These are phyloP conservation scores for Camponotus pennsylvanicus DNA, from an alignment of 1,140 invertebrate species.

Conservation along the genomic window DNA sequence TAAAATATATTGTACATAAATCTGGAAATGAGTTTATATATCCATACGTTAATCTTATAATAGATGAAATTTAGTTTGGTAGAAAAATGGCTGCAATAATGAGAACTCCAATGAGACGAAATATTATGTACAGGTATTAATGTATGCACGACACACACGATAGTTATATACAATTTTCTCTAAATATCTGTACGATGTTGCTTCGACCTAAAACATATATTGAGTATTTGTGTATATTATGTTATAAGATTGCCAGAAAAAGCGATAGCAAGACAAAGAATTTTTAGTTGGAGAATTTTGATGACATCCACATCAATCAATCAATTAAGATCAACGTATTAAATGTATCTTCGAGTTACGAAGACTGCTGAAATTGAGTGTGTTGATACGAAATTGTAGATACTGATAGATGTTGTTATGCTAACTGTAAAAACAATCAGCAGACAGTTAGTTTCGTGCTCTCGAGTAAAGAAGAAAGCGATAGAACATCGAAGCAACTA, in stretches of 20 bases:
- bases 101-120: not conserved
- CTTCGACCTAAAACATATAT: slow-evolving; percentile 65
- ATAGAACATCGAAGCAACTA: slow-evolving; percentile 81
- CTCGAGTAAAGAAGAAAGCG: slow-evolving; percentile 65
- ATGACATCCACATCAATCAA: not conserved
- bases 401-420: slow-evolving; percentile 34
- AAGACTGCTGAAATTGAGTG: slow-evolving; percentile 1
- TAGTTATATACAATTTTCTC: slow-evolving; percentile 41
- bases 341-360: not conserved
- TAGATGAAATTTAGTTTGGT: not conserved
- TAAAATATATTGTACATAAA: not conserved
- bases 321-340: not conserved
- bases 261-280: not conserved
- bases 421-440: slow-evolving; percentile 42
- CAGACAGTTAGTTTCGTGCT: slow-evolving; percentile 44
- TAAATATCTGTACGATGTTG: slow-evolving; percentile 70
- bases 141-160: slow-evolving; percentile 2
- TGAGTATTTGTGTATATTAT: not conserved
- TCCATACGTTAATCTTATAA: not conserved
- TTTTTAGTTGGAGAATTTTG: not conserved
- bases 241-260: slow-evolving; percentile 9
- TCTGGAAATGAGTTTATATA: not conserved
- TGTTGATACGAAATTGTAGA: slow-evolving; percentile 19
- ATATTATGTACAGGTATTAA: not conserved
- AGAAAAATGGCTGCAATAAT: not conserved